Conservation (phyloP, 2,797 vertebrate species). For the Pangasius macronema region DNA sequence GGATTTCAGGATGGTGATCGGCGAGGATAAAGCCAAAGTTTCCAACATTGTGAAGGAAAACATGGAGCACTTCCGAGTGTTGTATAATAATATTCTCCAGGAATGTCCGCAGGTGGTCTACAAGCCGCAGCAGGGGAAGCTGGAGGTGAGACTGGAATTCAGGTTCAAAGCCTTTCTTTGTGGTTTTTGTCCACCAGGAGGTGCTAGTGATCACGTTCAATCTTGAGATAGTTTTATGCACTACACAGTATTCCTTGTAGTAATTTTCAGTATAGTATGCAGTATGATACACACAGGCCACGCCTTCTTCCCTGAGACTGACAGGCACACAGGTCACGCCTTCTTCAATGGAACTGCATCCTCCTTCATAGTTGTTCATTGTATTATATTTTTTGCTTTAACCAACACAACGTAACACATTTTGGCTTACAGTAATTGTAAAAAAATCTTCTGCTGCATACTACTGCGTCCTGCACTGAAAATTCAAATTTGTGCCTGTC, state of each 20-base stretch:
- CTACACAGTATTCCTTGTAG: background rate
- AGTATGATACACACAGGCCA: too few species aligned
- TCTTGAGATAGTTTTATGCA: background rate
- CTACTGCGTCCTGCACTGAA: too few species aligned
- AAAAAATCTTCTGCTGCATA: too few species aligned
- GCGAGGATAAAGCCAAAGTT: slow-evolving; percentile 91
- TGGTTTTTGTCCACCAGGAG: slow-evolving; percentile 22
- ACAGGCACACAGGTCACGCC: too few species aligned
- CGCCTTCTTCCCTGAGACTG: too few species aligned
- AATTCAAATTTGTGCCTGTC: too few species aligned
- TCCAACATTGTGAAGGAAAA: slow-evolving; percentile 90
- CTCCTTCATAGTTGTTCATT: too few species aligned
- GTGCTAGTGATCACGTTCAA: background rate
- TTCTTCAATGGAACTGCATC: too few species aligned
- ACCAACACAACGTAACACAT: too few species aligned
- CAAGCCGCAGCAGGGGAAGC: slow-evolving; percentile 85
- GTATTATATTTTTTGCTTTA: too few species aligned
- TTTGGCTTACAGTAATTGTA: too few species aligned
- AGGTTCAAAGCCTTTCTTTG: background rate
- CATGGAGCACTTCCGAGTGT: slow-evolving; percentile 83
- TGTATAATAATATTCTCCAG: slow-evolving; percentile 86
- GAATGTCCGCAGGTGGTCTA: slow-evolving; percentile 92
- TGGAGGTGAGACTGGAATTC: slow-evolving; percentile 82
- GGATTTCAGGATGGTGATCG: slow-evolving; percentile 95
- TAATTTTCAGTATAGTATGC: background rate